phyloP scores from a whole-genome alignment of 2,797 vertebrate genomes.

The Pteropus rufus region DNA sequence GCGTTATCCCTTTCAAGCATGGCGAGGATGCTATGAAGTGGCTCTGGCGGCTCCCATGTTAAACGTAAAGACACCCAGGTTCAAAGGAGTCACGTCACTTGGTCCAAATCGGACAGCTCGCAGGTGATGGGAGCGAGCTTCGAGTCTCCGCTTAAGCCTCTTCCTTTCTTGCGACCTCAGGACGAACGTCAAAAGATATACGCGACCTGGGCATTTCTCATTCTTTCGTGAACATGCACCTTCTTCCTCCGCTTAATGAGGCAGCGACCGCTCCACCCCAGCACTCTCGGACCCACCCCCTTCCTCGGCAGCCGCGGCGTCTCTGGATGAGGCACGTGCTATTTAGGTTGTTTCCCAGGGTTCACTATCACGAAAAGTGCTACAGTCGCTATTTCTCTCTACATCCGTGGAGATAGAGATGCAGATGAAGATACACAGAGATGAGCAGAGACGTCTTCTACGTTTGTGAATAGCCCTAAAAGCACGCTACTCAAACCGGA shows the following conservation, averaged over 20 bases:
- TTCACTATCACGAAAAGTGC: background rate
- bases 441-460: too few relatives aligned
- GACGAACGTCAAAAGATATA: background rate
- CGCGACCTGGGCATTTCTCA: background rate
- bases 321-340: accelerated
- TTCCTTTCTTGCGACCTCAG: background rate
- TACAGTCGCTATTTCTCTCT: background rate
- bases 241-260: background rate
- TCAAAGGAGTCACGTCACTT: background rate
- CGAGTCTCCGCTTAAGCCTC: background rate
- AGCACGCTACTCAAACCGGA: too few relatives aligned
- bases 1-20: background rate
- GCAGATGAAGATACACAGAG: background rate
- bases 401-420: background rate
- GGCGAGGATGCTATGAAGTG: background rate
- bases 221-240: background rate
- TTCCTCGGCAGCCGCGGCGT: background rate
- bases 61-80: background rate
- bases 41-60: background rate
- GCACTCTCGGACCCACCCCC: too few relatives aligned
- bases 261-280: background rate
- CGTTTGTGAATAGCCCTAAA: too few relatives aligned
- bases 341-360: background rate
- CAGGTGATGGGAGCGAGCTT: background rate
- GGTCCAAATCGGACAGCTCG: background rate